Conservation (phyloP, 2,797 vertebrate genomes). For the Iguana delicatissima region DNA sequence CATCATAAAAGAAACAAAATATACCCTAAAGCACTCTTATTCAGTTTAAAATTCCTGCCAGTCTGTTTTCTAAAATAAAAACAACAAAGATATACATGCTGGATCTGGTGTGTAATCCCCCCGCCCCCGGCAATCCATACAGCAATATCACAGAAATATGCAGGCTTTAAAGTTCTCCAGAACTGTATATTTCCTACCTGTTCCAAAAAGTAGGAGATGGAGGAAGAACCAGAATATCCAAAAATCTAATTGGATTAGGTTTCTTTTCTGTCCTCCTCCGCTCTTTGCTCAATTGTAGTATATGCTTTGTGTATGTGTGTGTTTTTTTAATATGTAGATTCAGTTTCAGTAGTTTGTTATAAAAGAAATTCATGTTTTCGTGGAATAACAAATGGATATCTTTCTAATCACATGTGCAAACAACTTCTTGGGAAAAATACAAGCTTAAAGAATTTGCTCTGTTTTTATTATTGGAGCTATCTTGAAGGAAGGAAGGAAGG, state of each 20-base stretch:
- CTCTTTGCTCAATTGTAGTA: background rate
- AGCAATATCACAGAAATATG: background rate
- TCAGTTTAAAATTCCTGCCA: background rate
- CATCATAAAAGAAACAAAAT: background rate
- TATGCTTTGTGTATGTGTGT: background rate
- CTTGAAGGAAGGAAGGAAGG: background rate
- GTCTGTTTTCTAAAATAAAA: background rate
- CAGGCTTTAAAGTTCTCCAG: background rate
- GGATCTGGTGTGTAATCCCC: no score
- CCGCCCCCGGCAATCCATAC: background rate
- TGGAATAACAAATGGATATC: background rate
- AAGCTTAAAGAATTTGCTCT: constrained; percentile 22
- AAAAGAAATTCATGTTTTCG: background rate
- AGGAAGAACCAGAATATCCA: background rate
- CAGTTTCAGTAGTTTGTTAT: background rate
- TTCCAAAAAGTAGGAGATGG: background rate
- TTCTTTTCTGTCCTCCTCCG: background rate
- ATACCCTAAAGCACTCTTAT: background rate
- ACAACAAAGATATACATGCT: no score
- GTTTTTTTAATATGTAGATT: background rate
- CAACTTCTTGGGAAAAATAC: background rate
- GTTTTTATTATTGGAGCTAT: constrained; percentile 45
- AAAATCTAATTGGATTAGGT: background rate
- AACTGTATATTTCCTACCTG: background rate
- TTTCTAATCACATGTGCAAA: background rate